Evolutionary conservation across 2,113 vertebrate species (phyloP).

Genomic region (Sceloporus tristichus): DNA sequence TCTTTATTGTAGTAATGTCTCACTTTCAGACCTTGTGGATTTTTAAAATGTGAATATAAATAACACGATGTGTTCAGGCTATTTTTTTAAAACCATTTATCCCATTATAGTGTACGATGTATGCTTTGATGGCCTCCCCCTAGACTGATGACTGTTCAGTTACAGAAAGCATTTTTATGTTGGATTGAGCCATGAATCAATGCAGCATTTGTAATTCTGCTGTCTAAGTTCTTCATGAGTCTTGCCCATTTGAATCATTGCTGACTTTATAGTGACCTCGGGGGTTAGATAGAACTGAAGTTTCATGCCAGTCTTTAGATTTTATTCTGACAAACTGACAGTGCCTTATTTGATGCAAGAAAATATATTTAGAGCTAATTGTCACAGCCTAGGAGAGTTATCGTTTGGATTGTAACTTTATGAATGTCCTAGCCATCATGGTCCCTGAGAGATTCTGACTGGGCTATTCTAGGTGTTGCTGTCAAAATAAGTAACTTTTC

Average conservation of each 20-base stretch:
- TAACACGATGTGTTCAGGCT: constrained; percentile 11
- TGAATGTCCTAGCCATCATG: no score
- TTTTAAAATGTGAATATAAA: constrained; percentile 19
- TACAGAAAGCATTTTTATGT: constrained; percentile 32
- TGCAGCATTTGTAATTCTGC: constrained; percentile 42
- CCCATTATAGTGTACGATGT: constrained; percentile 29
- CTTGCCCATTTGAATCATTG: constrained; percentile 9
- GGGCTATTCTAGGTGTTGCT: no score
- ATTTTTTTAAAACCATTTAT: constrained; percentile 35
- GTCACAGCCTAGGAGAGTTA: background rate
- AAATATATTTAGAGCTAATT: background rate
- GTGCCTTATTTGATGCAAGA: background rate
- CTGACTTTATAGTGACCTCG: background rate
- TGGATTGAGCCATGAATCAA: background rate
- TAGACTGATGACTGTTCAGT: constrained; percentile 23
- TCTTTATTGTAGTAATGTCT: constrained; percentile 8
- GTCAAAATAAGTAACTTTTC: no score
- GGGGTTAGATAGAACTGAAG: background rate
- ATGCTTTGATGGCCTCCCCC: constrained; percentile 11
- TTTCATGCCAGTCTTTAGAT: background rate
- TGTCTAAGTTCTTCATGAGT: constrained; percentile 15
- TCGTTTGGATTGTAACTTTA: no score
- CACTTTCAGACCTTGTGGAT: constrained; percentile 2
- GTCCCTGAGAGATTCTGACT: no score
- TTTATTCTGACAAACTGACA: constrained; percentile 8